Evolutionary conservation across 1,140 invertebrate genomes (phyloP), one percentile per base, ranked within the genome.

Genomic region (Diuraphis noxia): DNA sequence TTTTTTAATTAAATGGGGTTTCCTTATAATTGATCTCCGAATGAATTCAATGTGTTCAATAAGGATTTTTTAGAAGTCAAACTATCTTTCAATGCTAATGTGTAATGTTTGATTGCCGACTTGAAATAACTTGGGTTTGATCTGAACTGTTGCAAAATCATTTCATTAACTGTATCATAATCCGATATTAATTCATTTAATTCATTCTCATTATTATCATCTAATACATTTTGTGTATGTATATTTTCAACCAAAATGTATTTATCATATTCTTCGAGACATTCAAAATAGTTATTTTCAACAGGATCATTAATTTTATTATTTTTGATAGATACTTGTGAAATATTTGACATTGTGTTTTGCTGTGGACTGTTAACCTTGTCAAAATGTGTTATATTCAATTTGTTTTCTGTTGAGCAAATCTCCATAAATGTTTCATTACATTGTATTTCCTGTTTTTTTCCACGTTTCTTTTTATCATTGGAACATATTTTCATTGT

Each of bases 161-260:
- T 72, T 41, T 72, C 1, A 43, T 43, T 72, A 40, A 30, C n/a
- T 30, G 23, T 19, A 72, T 88, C 87, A 88, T 41, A 88, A 72
- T 88, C 56, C 43, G 25, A 88, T 4, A 88, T 43, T 43, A 88
- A n/a, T 25, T 88, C 25, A 2, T 13, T 30, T 41, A 77, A 1
- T 72, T 88, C 87, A 88, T 19, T 88, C 1, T 88, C 17, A 49
- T 34, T 86, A 40, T 88, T 21, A 88, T 88, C 30, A 77, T 23
- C 5, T 23, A 77, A 41, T 41, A 25, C n/a, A 72, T 72, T 63
- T 43, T 43, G 13, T 10, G 40, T 23, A 41, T 88, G 13, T 30
- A 56, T 5, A 41, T 72, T n/a, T 41, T 88, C 87, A 88, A 88
- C 87, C 9, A 72, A 88, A n/a, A 72, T 88, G n/a, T 72, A 88